Base-by-base conservation (phyloP, 2,113 vertebrate species). In the Geothlypis trichas region DNA sequence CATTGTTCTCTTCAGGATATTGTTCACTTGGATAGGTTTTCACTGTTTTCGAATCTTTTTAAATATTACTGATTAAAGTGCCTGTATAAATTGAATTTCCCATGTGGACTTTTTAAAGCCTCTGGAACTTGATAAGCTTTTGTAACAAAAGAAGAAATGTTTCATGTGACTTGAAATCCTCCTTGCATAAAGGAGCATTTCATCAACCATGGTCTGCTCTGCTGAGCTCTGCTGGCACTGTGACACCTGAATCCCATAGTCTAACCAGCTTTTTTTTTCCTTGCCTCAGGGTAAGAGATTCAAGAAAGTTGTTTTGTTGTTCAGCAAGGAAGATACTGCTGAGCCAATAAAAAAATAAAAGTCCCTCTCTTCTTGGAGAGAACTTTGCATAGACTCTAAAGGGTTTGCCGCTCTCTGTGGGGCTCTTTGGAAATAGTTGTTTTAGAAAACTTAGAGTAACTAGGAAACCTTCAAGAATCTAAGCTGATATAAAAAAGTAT, bases 61-160 rank as follows among this genome's bases (percentile, higher is more conserved):
- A 58, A 91, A 83, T 80, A 89, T 95, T 95, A 86, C 86, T 97
- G 93, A 93, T 96, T 95, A 94, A 96, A 89, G 52, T 0, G 0
- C 39, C 63, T 94, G 66, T 79, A 68, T 74, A 57, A 92, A 55
- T 71, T 78, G 22, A 66, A 90, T 96, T 97, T 97, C 97, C 86
- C 84, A 85, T 87, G 92, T 89, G 91, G 77, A 83, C 54, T 71
- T 95, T 89, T 94, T 91, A 88, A 96, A 97, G 65, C 79, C 84
- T 96, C 65, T 97, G 97, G 73, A 98, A 98, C 95, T 93, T 84
- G 95, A 98, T 97, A 97, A 98, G 95, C 95, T 97, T 98, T 94
- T 92, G 94, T 96, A 98, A 97, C 89, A 95, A 90, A 94, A 97
- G 96, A 94, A 97, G 94, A 98, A 98, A 97, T 96, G 87, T 94